A percentile compares a stretch with the other conserved stretches of the same genome.
phyloP scores from a whole-genome alignment of 1,140 invertebrate species.

The Bombyx mori region DNA sequence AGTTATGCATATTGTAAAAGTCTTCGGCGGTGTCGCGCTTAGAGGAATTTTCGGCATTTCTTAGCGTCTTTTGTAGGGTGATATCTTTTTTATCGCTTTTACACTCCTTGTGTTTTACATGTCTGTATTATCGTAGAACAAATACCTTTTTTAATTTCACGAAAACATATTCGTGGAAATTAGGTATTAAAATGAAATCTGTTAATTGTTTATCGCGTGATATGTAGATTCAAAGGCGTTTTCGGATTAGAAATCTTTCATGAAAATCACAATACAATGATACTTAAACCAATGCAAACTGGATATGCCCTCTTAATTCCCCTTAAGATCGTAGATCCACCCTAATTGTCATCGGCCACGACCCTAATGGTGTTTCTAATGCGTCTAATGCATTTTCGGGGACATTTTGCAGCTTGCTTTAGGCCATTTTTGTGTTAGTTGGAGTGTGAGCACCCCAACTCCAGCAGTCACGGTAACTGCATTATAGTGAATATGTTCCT shows the following conservation, averaged over 20 bases:
- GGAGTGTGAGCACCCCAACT: conserved; percentile 40
- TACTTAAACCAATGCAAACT: conserved; percentile 32
- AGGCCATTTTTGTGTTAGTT: conserved; percentile 64
- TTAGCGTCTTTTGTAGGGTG: conserved; percentile 51
- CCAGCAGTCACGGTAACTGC: conserved; percentile 51
- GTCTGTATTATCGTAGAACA: background rate
- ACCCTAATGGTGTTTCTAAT: conserved; percentile 68
- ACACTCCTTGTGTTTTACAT: conserved; percentile 47
- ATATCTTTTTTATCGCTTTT: conserved; percentile 58
- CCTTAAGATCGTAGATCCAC: conserved; percentile 55
- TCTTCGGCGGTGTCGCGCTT: conserved; percentile 42
- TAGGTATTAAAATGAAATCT: too few species aligned
- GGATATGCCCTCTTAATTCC: conserved; percentile 53
- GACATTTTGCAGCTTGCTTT: conserved; percentile 68
- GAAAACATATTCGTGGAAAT: too few species aligned
- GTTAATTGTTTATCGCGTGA: too few species aligned
- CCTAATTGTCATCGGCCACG: conserved; percentile 66
- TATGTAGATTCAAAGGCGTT: too few species aligned
- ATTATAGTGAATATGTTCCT: conserved; percentile 68
- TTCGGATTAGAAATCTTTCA: too few species aligned
- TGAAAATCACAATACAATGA: conserved; percentile 1
- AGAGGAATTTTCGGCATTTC: conserved; percentile 53
- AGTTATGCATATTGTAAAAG: conserved; percentile 70
- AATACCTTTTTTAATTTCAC: too few species aligned
- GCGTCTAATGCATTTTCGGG: conserved; percentile 67